phyloP scores from a whole-genome alignment of 2,113 vertebrate species.

The Sterna hirundo region DNA sequence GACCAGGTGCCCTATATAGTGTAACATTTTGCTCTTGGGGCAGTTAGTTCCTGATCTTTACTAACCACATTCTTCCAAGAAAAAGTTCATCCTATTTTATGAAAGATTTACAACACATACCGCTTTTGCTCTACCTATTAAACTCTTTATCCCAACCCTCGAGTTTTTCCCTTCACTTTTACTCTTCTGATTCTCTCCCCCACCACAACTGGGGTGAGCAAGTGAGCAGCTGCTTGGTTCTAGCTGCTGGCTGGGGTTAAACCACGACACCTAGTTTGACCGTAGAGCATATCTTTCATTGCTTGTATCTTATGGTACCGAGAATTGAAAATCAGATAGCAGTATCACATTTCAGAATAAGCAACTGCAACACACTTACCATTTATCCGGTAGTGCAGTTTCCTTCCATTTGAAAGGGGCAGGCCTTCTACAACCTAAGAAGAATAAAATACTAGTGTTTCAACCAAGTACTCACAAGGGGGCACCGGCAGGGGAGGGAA shows the following conservation, averaged over 20 bases:
- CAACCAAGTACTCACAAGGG: neutral
- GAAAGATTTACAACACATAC: neutral
- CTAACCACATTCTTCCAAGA: neutral
- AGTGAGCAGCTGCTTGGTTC: neutral
- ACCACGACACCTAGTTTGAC: neutral
- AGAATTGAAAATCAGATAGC: neutral
- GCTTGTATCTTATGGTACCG: neutral
- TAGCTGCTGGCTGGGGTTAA: neutral
- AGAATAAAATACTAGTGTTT: neutral
- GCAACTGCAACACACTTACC: conserved; percentile 72
- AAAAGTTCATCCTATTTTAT: neutral
- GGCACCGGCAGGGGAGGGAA: neutral
- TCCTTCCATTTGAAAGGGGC: conserved; percentile 82
- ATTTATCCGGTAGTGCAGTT: conserved; percentile 90
- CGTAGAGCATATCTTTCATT: neutral
- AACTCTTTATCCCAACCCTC: neutral
- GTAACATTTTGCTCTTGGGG: neutral
- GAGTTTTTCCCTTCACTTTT: neutral
- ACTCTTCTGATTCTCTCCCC: neutral
- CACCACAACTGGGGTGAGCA: neutral
- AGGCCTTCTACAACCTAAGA: conserved; percentile 82
- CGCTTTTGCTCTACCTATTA: neutral
- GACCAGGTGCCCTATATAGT: neutral
- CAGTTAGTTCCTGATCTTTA: neutral
- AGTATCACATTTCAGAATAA: neutral